These are phyloP conservation scores for Melanerpes formicivorus DNA, from an alignment of 2,113 vertebrate species.

Conservation along the genomic window DNA sequence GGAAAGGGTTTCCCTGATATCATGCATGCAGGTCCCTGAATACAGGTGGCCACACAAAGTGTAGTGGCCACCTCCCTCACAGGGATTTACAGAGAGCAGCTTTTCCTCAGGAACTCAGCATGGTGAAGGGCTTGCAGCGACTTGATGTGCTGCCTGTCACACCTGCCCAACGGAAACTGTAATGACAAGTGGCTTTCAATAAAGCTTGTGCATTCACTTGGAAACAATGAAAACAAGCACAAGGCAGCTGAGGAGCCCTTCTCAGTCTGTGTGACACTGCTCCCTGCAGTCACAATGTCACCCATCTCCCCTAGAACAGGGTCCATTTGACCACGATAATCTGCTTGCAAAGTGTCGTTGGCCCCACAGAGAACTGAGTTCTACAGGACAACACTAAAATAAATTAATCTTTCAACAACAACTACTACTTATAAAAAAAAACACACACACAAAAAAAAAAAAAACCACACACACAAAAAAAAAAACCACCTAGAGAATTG, in stretches of 20 bases:
- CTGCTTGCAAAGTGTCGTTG: background rate
- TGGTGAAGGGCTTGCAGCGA: background rate
- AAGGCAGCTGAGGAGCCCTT: background rate
- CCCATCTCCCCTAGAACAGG: background rate
- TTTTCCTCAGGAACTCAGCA: background rate
- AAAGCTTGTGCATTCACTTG: background rate
- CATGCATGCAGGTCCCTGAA: fast-evolving
- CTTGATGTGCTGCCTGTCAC: background rate
- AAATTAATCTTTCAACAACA: background rate
- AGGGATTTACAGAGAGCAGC: background rate
- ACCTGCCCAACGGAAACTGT: background rate
- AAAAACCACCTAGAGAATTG: background rate
- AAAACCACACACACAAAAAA: too few species aligned
- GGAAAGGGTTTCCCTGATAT: background rate
- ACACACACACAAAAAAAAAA: too few species aligned
- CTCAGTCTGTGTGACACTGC: background rate
- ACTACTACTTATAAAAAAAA: too few species aligned
- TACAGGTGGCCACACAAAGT: background rate
- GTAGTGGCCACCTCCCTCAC: background rate
- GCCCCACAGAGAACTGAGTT: background rate
- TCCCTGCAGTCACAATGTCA: background rate
- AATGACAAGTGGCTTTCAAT: background rate
- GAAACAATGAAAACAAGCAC: background rate
- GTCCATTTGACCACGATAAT: background rate
- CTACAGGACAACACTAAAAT: background rate